Evolutionary conservation across 2,113 vertebrate genomes (phyloP).

Genomic region (Camelus dromedarius): DNA sequence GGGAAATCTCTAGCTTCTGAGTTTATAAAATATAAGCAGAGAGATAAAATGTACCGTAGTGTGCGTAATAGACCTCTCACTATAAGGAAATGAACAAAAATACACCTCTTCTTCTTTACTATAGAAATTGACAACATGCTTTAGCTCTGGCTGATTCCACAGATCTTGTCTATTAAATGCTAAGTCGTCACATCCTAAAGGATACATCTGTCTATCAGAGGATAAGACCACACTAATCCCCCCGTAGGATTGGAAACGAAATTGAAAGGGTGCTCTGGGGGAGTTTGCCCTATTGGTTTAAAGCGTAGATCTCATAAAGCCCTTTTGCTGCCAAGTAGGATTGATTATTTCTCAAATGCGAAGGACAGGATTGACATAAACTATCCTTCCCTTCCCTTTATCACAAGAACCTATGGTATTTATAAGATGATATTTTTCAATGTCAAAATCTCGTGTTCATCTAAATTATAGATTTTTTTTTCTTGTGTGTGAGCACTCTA

Average conservation of each 20-base stretch:
- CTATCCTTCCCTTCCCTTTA: constrained; percentile 23
- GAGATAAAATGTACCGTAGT: background rate
- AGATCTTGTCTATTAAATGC: constrained; percentile 75
- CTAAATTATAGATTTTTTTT: background rate
- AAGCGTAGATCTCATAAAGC: constrained; percentile 62
- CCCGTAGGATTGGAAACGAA: constrained; percentile 72
- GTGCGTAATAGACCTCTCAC: background rate
- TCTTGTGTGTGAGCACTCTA: background rate
- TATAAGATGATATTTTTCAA: background rate
- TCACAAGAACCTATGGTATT: background rate
- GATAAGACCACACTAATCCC: constrained; percentile 76
- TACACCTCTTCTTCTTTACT: background rate
- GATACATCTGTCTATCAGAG: constrained; percentile 72
- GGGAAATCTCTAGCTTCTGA: background rate
- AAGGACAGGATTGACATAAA: constrained; percentile 23
- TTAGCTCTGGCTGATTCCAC: constrained; percentile 46
- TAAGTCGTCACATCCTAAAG: constrained; percentile 62
- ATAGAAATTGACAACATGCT: constrained; percentile 63
- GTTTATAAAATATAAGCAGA: background rate
- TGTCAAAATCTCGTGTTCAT: background rate
- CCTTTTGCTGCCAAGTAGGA: constrained; percentile 63
- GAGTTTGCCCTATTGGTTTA: constrained; percentile 74
- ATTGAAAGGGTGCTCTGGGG: constrained; percentile 71
- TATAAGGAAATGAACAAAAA: background rate
- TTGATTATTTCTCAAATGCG: constrained; percentile 80